Percentiles rank a stretch among this genome's conserved stretches.
These are phyloP conservation scores for Andricus grossulariae DNA, from an alignment of 1,140 invertebrate species.

Conservation along the genomic window DNA sequence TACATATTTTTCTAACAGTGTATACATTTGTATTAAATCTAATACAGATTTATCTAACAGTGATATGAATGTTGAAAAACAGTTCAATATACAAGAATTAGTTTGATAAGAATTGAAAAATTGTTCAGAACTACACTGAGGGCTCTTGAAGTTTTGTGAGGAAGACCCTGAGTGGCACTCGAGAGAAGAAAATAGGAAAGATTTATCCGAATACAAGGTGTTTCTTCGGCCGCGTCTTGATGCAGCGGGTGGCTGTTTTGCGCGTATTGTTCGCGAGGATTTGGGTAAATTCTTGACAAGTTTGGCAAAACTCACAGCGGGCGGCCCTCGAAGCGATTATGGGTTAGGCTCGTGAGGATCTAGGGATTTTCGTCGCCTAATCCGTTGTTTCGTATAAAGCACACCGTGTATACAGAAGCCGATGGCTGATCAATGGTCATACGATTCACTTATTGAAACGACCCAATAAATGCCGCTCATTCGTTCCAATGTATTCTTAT, in stretches of 20 bases:
- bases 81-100: too few species aligned
- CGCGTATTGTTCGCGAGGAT: conserved; percentile 50
- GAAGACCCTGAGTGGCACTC: conserved; percentile 14
- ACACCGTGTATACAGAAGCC: conserved; percentile 33
- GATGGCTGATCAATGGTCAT: conserved; percentile 18
- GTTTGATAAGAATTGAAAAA: neutral
- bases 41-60: too few species aligned
- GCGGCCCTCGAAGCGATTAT: conserved; percentile 45
- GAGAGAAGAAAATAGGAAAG: conserved; percentile 46
- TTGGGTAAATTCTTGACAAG: conserved; percentile 56
- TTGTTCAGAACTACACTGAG: neutral
- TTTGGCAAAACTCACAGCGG: conserved; percentile 61
- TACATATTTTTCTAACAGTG: too few species aligned
- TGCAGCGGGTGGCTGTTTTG: conserved; percentile 50
- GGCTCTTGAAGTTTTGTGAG: conserved; percentile 21
- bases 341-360: conserved; percentile 52
- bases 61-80: too few species aligned
- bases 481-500: conserved; percentile 16
- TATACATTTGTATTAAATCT: too few species aligned
- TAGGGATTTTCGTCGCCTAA: conserved; percentile 54
- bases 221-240: conserved; percentile 37
- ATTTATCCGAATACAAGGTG: conserved; percentile 43
- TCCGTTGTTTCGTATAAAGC: conserved; percentile 53
- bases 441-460: conserved; percentile 54
- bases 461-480: conserved; percentile 46